Percentiles rank a stretch among this genome's conserved stretches.
Evolutionary conservation across 2,888 invertebrate species (phyloP).

Genomic region (Epicampocera succincta): DNA sequence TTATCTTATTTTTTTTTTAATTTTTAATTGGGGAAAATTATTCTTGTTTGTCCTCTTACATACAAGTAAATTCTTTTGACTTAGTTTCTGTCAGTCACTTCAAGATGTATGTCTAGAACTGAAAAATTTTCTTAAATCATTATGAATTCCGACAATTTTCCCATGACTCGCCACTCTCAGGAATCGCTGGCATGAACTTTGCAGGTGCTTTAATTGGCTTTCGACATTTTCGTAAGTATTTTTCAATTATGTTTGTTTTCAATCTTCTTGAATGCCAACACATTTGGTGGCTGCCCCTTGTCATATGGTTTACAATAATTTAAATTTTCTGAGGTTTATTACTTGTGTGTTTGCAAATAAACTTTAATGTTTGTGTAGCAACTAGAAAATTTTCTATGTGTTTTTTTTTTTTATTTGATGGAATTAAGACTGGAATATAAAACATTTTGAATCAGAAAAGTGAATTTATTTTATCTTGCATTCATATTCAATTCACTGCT

Average conservation of each 20-base stretch:
- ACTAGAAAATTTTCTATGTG: conserved; percentile 43
- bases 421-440: not conserved
- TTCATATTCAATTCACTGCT: conserved; percentile 60
- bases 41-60: too few relatives aligned
- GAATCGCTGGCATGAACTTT: not conserved
- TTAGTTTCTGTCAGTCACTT: too few relatives aligned
- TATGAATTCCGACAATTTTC: not conserved
- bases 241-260: not conserved
- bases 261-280: not conserved
- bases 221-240: conserved; percentile 1
- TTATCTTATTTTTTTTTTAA: too few relatives aligned
- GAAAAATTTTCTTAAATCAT: not conserved
- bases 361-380: conserved; percentile 29
- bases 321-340: conserved; percentile 15
- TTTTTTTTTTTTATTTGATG: not conserved
- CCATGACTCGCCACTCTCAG: not conserved
- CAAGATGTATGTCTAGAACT: too few relatives aligned
- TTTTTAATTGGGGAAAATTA: too few relatives aligned
- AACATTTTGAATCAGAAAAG: conserved; percentile 52
- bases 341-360: conserved; percentile 20
- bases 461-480: conserved; percentile 68
- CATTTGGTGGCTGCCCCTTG: not conserved
- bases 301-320: not conserved
- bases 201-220: conserved; percentile 24
- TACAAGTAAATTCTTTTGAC: too few relatives aligned